Evolutionary conservation across 2,888 invertebrate genomes (phyloP).

Genomic region (Rotaria magnacalcarata): DNA sequence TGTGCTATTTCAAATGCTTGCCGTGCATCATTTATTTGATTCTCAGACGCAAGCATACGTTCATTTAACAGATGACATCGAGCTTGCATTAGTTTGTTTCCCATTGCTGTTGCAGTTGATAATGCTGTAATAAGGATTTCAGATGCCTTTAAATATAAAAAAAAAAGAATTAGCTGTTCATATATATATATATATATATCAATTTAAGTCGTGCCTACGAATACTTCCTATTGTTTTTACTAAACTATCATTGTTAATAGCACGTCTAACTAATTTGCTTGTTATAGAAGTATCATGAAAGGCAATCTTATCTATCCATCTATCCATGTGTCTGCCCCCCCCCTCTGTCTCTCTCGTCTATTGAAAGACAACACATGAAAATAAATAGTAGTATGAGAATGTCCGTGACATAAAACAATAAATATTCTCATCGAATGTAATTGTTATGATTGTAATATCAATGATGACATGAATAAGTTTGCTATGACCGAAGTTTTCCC

Average conservation of each 20-base stretch:
- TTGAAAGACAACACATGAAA: not conserved
- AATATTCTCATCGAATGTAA: not conserved
- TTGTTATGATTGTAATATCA: not conserved
- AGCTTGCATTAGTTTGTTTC: conserved; percentile 23
- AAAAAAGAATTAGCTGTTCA: not conserved
- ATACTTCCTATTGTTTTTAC: not conserved
- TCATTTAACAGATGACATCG: conserved; percentile 28
- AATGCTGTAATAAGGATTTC: not conserved
- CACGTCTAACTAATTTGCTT: not conserved
- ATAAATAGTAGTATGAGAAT: not conserved
- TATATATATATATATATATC: not conserved
- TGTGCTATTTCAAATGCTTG: conserved; percentile 47
- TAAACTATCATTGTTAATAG: not conserved
- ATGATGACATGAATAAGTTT: not conserved
- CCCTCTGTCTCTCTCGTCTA: too few relatives aligned
- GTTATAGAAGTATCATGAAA: not conserved
- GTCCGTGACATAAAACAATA: not conserved
- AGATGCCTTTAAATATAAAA: not conserved
- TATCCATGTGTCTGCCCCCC: too few relatives aligned
- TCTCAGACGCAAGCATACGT: not conserved
- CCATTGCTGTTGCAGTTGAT: not conserved
- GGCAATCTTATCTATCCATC: not conserved
- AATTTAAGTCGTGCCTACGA: not conserved
- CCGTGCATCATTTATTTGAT: conserved; percentile 13
- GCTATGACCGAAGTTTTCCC: too few relatives aligned